These are phyloP conservation scores for Liparis tanakae DNA, from an alignment of 2,797 vertebrate genomes.

Conservation along the genomic window DNA sequence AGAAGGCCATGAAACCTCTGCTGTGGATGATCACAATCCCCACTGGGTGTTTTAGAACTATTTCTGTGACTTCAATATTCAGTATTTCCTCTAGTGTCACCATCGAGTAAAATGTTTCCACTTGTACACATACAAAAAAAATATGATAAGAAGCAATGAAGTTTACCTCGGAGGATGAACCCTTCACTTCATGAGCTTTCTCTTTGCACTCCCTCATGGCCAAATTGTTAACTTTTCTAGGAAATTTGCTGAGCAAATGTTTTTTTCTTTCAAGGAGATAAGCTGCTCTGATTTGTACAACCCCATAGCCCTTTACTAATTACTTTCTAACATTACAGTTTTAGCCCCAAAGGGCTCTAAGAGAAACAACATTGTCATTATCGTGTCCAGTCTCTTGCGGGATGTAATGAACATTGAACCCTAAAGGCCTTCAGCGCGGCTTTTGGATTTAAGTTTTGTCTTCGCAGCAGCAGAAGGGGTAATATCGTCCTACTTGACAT, in stretches of 20 bases:
- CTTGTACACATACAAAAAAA: not conserved
- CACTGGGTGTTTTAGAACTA: not conserved
- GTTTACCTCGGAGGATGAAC: not conserved
- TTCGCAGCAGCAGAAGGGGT: not conserved
- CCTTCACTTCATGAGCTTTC: not conserved
- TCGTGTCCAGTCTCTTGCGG: slow-evolving; percentile 6
- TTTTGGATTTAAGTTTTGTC: not conserved
- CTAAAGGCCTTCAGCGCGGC: not conserved
- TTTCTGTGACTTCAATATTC: not conserved
- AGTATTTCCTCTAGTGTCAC: not conserved
- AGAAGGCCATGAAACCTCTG: not conserved
- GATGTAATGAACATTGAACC: slow-evolving; percentile 25
- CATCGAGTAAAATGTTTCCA: not conserved
- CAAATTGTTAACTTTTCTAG: slow-evolving; percentile 2
- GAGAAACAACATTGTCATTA: slow-evolving; percentile 18
- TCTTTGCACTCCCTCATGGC: not conserved
- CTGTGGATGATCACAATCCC: not conserved
- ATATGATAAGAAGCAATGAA: not conserved
- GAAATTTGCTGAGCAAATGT: slow-evolving; percentile 23
- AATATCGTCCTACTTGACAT: not conserved
- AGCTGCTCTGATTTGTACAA: slow-evolving; percentile 2
- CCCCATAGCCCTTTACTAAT: slow-evolving; percentile 26
- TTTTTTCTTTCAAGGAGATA: slow-evolving; percentile 3
- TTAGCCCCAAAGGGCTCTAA: slow-evolving; percentile 2
- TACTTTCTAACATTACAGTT: slow-evolving; percentile 17